A percentile compares a stretch with the other conserved stretches of the same genome.
These are phyloP conservation scores for Copidosoma floridanum DNA, from an alignment of 1,140 invertebrate species.

Conservation along the genomic window DNA sequence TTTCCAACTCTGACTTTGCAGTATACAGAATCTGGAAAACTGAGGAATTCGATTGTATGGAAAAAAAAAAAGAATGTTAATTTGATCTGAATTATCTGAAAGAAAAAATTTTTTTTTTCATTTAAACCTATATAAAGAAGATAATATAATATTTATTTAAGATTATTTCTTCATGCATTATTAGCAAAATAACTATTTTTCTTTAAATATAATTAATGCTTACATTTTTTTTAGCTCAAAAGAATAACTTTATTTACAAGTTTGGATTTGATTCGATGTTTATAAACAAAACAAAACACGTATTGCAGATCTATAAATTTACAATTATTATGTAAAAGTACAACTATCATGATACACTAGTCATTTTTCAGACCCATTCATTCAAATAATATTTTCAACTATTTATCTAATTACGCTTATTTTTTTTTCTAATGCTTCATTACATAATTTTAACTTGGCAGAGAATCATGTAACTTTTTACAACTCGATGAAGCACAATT, in stretches of 20 bases:
- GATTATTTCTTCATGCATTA: conserved; percentile 10
- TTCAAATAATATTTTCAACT: too few relatives aligned
- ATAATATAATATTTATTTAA: conserved; percentile 27
- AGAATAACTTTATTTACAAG: neutral
- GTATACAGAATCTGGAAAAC: conserved; percentile 35
- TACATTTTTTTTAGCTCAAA: conserved; percentile 5
- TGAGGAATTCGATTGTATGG: too few relatives aligned
- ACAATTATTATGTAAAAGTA: too few relatives aligned
- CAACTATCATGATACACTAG: too few relatives aligned
- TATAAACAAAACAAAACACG: neutral
- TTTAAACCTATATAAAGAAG: conserved; percentile 52
- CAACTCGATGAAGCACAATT: conserved; percentile 19
- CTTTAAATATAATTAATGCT: neutral
- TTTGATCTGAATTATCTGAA: conserved; percentile 9
- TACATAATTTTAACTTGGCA: conserved; percentile 27
- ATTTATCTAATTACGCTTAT: too few relatives aligned
- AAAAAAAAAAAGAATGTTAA: too few relatives aligned
- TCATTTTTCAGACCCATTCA: conserved; percentile 15
- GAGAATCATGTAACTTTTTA: conserved; percentile 19
- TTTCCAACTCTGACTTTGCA: conserved; percentile 31
- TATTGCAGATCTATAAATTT: too few relatives aligned
- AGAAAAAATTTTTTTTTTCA: conserved; percentile 29
- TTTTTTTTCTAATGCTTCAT: too few relatives aligned
- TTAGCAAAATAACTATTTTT: neutral
- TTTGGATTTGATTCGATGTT: neutral